Conservation (phyloP, 1,140 invertebrate species). For the Fopius arisanus region DNA sequence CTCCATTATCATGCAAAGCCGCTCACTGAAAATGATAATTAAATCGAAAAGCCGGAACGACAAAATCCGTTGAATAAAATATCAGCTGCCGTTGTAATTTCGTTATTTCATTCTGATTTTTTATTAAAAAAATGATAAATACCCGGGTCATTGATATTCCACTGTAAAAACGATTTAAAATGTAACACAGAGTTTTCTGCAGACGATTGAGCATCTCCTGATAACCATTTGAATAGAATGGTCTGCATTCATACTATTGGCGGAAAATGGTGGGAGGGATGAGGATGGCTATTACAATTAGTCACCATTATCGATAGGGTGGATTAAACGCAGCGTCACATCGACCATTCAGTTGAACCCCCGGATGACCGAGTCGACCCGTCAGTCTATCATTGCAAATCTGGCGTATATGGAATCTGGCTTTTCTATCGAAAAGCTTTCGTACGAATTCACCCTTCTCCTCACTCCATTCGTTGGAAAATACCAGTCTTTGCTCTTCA, state of each 20-base stretch:
- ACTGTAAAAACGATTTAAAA: too few relatives aligned
- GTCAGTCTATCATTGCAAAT: conserved; percentile 39
- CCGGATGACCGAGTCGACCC: conserved; percentile 24
- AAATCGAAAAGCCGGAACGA: too few relatives aligned
- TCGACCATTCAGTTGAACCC: conserved; percentile 1
- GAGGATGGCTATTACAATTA: conserved; percentile 41
- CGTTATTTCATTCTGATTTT: too few relatives aligned
- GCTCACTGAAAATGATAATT: too few relatives aligned
- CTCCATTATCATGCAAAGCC: too few relatives aligned
- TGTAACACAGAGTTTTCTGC: neutral
- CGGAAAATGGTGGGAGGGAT: neutral
- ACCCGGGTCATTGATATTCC: too few relatives aligned
- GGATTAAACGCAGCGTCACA: conserved; percentile 15
- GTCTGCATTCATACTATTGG: neutral
- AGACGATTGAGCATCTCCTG: neutral
- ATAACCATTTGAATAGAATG: conserved; percentile 14
- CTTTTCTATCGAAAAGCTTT: conserved; percentile 34
- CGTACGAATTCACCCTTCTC: conserved; percentile 1
- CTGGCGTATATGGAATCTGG: conserved; percentile 24
- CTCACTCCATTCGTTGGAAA: conserved; percentile 28
- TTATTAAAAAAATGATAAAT: too few relatives aligned
- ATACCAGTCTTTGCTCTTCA: neutral
- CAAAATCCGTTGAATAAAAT: too few relatives aligned
- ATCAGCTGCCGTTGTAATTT: too few relatives aligned
- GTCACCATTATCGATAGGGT: conserved; percentile 36